Evolutionary conservation across 2,113 vertebrate genomes (phyloP), one percentile per base, ranked within the genome.

Genomic region (Colistium nudipinnis): DNA sequence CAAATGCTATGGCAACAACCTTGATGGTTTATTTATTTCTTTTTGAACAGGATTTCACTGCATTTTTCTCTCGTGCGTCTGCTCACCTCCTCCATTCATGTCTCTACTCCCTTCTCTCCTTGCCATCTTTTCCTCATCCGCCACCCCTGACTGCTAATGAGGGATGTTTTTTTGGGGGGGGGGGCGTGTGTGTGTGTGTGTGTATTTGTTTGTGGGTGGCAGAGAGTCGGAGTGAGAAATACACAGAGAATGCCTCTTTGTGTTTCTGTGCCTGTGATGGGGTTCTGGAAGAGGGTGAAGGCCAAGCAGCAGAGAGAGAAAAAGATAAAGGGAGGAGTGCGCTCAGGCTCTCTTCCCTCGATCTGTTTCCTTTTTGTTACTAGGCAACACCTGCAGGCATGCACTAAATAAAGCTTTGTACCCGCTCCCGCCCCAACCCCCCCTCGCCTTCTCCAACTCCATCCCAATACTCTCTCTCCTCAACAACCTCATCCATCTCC

Each of bases 331-430:
- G 71, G 76, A 86, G 70, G 80, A 72, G 62, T 86, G 62, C 66
- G 76, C 81, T 74, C 79, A 80, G 74, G 75, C 76, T 78, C 85
- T 78, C 85, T 84, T 70, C 78, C 73, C 84, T 81, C 78, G 59
- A 81, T 86, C 86, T 90, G 88, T 91, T 93, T 91, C 81, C 71
- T 88, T 81, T 89, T 89, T 89, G 92, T 93, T 94, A 93, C 93
- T 93, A 93, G 88, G 92, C 93, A 93, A 93, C 93, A 92, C 92
- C 92, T 92, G 91, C 91, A 92, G 92, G 91, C 90, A 93, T 93
- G 90, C 89, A 92, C 93, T 93, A 92, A 92, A 93, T 93, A 92
- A 91, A 92, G 90, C 90, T 80, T 88, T 87, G 83, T 88, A 82
- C 81, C 74, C 83, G 45, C 81, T 56, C 63, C 60, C 27, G n/a